These are phyloP conservation scores for Hydra vulgaris DNA, from an alignment of 30 jellyfish, hydroid and myxozoan genomes.

Conservation along the genomic window DNA sequence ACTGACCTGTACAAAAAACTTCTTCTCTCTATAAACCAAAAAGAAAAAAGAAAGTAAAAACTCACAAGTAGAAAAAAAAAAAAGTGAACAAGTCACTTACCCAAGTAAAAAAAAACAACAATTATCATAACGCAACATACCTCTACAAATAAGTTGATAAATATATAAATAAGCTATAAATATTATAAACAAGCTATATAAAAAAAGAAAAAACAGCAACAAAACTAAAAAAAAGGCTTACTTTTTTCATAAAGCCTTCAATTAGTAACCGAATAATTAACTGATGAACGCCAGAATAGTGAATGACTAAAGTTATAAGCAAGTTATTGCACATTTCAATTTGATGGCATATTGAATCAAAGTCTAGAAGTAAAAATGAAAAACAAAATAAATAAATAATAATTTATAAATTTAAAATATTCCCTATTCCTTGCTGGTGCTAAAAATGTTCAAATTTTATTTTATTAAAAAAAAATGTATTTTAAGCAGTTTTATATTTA, in stretches of 20 bases:
- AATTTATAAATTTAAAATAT: no score
- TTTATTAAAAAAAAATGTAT: no score
- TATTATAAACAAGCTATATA: no score
- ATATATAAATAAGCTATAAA: no score
- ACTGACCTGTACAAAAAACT: neutral
- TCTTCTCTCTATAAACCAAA: slow-evolving; percentile 2
- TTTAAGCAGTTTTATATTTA: no score
- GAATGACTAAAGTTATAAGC: neutral
- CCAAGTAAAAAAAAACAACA: neutral
- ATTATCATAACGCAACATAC: neutral
- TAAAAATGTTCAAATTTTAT: no score
- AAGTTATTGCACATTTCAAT: slow-evolving; percentile 4
- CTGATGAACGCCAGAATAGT: slow-evolving; percentile 28
- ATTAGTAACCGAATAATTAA: slow-evolving; percentile 23
- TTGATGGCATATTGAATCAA: neutral
- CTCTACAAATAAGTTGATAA: no score
- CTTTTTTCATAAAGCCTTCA: slow-evolving; percentile 35
- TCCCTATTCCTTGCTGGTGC: no score
- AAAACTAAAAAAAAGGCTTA: slow-evolving; percentile 5
- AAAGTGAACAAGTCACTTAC: neutral
- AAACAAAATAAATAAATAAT: neutral
- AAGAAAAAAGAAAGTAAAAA: neutral
- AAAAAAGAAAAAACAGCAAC: no score
- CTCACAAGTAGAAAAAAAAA: neutral
- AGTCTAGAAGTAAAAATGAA: neutral